Evolutionary conservation across 2,797 vertebrate species (phyloP).

Genomic region (Coregonus ussuriensis): DNA sequence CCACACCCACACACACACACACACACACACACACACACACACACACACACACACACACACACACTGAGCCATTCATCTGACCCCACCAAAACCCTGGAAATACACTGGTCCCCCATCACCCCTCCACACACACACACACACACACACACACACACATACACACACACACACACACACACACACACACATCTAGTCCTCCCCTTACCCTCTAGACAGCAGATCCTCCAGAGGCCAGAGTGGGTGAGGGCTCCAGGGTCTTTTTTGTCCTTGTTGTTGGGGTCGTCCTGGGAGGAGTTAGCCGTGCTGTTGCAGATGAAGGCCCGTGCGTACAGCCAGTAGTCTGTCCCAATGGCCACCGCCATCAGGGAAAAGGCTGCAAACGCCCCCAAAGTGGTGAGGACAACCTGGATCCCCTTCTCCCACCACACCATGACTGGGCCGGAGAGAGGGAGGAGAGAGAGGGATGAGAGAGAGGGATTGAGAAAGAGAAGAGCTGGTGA

Average conservation of each 20-base stretch:
- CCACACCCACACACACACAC: too few species aligned
- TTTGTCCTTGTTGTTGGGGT: slow-evolving; percentile 85
- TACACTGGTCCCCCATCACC: slow-evolving; percentile 39
- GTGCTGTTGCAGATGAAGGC: slow-evolving; percentile 93
- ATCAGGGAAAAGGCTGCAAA: slow-evolving; percentile 95
- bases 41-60: background rate
- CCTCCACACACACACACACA: slow-evolving; percentile 70
- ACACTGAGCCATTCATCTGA: background rate
- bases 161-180: slow-evolving; percentile 33
- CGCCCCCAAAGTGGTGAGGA: slow-evolving; percentile 91
- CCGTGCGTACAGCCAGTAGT: slow-evolving; percentile 95
- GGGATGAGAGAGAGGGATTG: slow-evolving; percentile 58
- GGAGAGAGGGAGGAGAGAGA: slow-evolving; percentile 56
- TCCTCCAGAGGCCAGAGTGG: slow-evolving; percentile 94
- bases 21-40: background rate
- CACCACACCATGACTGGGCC: slow-evolving; percentile 83
- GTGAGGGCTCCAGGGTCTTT: slow-evolving; percentile 92
- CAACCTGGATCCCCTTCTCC: slow-evolving; percentile 93
- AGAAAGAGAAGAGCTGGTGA: background rate
- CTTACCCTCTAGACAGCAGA: slow-evolving; percentile 93
- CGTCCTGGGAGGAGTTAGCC: slow-evolving; percentile 82
- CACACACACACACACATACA: too few species aligned
- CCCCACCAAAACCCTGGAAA: background rate
- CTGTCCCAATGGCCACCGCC: slow-evolving; percentile 94
- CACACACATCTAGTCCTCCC: slow-evolving; percentile 51